These are phyloP conservation scores for Cetonia aurata DNA, from an alignment of 2,888 invertebrate species.

Conservation along the genomic window DNA sequence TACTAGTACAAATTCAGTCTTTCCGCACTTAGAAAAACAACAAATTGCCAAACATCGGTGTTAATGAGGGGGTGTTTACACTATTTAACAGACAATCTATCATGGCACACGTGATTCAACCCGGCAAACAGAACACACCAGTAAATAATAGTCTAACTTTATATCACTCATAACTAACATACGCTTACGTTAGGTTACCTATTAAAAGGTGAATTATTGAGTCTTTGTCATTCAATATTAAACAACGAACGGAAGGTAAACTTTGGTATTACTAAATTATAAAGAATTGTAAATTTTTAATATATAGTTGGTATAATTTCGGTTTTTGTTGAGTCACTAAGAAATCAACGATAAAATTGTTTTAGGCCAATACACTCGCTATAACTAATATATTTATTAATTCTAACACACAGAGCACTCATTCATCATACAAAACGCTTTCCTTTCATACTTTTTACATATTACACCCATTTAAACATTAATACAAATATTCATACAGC, in stretches of 20 bases:
- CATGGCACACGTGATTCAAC: conserved; percentile 63
- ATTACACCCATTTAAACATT: conserved; percentile 58
- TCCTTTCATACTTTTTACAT: conserved; percentile 58
- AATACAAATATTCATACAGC: conserved; percentile 64
- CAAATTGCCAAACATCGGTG: conserved; percentile 61
- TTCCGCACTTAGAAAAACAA: conserved; percentile 54
- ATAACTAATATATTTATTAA: conserved; percentile 53
- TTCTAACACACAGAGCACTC: conserved; percentile 52
- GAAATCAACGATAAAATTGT: conserved; percentile 33
- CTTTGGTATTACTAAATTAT: conserved; percentile 26
- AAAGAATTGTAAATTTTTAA: conserved; percentile 31
- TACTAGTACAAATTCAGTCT: conserved; percentile 51
- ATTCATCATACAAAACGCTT: conserved; percentile 59
- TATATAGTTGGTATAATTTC: not conserved
- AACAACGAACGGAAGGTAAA: conserved; percentile 10
- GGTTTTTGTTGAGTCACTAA: not conserved
- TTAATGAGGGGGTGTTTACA: conserved; percentile 56
- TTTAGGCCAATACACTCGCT: conserved; percentile 56
- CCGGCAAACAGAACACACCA: conserved; percentile 59
- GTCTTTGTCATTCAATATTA: not conserved
- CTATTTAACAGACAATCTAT: conserved; percentile 61
- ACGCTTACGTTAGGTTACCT: conserved; percentile 12
- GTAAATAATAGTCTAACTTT: conserved; percentile 45
- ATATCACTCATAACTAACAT: conserved; percentile 22
- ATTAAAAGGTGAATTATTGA: not conserved